Conservation (phyloP, 2,797 vertebrate species). For the Hippopotamyrus pictus region DNA sequence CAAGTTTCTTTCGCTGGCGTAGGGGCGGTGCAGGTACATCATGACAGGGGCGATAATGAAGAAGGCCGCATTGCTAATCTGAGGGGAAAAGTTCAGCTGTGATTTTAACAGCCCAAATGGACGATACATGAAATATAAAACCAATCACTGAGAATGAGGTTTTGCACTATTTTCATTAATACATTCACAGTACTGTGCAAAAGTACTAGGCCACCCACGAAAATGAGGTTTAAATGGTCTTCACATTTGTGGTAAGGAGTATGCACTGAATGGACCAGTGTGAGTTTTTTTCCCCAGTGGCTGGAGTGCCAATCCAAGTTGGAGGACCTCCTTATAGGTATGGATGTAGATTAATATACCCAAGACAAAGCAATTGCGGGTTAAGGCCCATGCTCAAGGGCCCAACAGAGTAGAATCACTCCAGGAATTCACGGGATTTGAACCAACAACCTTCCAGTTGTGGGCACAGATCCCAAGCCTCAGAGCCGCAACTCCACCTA, state of each 20-base stretch:
- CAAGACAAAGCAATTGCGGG: not conserved
- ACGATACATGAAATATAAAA: not conserved
- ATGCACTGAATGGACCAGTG: not conserved
- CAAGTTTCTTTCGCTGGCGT: slow-evolving; percentile 64
- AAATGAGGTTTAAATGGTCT: not conserved
- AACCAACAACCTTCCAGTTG: not conserved
- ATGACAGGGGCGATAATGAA: slow-evolving; percentile 78
- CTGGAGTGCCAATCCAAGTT: not conserved
- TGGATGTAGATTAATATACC: not conserved
- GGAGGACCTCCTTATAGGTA: not conserved
- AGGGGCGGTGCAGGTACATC: slow-evolving; percentile 78
- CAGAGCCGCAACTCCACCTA: not conserved
- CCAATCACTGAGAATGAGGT: not conserved
- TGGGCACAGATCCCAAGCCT: not conserved
- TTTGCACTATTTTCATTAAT: not conserved
- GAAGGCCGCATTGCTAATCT: slow-evolving; percentile 90
- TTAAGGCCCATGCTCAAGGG: not conserved
- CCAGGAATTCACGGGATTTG: not conserved
- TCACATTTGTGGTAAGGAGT: not conserved
- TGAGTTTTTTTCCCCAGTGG: not conserved
- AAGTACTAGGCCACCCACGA: not conserved
- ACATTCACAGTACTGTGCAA: not conserved
- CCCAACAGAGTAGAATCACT: not conserved
- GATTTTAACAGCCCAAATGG: not conserved
- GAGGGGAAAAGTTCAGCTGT: slow-evolving; percentile 9